A percentile compares a stretch with the other conserved stretches of the same genome.
phyloP scores from a whole-genome alignment of 2,797 vertebrate species.

The Malurus leucopterus region DNA sequence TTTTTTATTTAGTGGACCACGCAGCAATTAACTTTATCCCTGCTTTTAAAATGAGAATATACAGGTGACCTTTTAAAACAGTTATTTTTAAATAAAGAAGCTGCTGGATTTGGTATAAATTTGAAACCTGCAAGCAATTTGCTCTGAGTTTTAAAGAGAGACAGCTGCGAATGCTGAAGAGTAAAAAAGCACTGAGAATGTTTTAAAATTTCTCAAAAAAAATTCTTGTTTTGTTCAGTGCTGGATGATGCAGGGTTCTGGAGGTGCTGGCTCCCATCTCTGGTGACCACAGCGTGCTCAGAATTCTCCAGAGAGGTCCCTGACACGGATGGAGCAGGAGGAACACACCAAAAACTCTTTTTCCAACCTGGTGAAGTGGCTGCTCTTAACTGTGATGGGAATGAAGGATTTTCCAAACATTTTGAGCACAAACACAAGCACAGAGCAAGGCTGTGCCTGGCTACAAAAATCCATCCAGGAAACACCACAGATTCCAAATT shows the following conservation, averaged over 20 bases:
- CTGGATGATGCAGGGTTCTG: not conserved
- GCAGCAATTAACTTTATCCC: not conserved
- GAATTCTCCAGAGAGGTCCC: not conserved
- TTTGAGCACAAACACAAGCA: not conserved
- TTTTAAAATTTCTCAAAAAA: not conserved
- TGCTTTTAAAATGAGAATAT: not conserved
- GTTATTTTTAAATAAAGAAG: not conserved
- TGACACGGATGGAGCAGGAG: not conserved
- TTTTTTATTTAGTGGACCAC: not conserved
- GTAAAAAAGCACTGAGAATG: not conserved
- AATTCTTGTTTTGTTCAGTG: not conserved
- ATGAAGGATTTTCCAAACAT: not conserved
- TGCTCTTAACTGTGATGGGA: not conserved
- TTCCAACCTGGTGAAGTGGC: not conserved
- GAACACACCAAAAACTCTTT: not conserved
- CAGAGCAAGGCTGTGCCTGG: not conserved
- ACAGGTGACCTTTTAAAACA: not conserved
- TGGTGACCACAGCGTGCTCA: rapidly evolving
- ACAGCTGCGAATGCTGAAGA: not conserved
- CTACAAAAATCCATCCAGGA: not conserved
- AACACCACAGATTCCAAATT: not conserved
- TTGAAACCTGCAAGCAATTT: not conserved
- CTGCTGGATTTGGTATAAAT: not conserved
- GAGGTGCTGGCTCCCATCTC: not conserved
- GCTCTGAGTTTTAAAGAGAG: not conserved